A percentile compares a stretch with the other conserved stretches of the same genome.
These are phyloP conservation scores for Psettodes erumei DNA, from an alignment of 2,113 vertebrate species.

Conservation along the genomic window DNA sequence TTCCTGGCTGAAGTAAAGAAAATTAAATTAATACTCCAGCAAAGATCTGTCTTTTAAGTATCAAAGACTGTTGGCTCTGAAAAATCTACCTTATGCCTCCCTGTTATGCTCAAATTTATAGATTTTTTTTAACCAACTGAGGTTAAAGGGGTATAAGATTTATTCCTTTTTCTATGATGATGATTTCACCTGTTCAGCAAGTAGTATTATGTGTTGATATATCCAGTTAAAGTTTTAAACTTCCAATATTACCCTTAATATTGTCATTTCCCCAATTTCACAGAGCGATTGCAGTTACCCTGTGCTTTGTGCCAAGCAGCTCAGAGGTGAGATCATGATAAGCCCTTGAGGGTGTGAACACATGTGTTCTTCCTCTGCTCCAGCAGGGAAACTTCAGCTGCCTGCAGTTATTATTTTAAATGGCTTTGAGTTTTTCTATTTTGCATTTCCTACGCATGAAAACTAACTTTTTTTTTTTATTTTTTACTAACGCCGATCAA, in stretches of 20 bases:
- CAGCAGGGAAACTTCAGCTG: not conserved
- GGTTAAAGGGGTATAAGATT: not conserved
- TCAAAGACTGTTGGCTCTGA: not conserved
- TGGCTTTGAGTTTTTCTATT: not conserved
- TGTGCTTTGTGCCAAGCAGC: not conserved
- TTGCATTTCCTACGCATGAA: not conserved
- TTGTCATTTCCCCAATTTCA: not conserved
- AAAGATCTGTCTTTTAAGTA: not conserved
- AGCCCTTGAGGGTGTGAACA: constrained; percentile 14
- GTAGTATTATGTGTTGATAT: not conserved
- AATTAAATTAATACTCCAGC: not conserved
- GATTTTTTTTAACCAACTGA: not conserved
- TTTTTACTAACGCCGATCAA: too few relatives aligned
- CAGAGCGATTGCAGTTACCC: not conserved
- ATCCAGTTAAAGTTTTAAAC: not conserved
- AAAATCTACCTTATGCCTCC: not conserved
- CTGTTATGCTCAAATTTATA: not conserved
- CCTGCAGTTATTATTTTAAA: constrained; percentile 7
- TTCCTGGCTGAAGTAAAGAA: too few relatives aligned
- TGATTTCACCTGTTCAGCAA: too few relatives aligned
- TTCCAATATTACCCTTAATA: not conserved
- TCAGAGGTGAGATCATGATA: not conserved
- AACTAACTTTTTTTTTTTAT: too few relatives aligned
- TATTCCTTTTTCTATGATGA: too few relatives aligned
- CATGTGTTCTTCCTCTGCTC: not conserved